phyloP scores from a whole-genome alignment of 2,888 invertebrate genomes.

The Galerucella nymphaeae region DNA sequence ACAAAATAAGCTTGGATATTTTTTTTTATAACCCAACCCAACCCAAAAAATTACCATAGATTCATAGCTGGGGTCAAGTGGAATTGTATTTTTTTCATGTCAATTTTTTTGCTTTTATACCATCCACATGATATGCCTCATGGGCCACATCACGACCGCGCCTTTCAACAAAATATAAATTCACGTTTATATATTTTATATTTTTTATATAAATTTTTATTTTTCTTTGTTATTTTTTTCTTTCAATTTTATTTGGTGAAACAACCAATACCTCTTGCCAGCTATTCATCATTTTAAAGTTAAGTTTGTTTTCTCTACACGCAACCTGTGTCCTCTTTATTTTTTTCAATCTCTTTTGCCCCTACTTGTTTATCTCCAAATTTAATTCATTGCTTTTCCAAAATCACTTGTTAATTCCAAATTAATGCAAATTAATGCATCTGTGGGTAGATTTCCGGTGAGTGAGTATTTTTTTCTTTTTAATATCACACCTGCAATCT shows the following conservation, averaged over 20 bases:
- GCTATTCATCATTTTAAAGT: too few relatives aligned
- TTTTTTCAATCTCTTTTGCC: not conserved
- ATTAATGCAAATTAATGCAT: constrained; percentile 19
- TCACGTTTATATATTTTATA: too few relatives aligned
- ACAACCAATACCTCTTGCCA: too few relatives aligned
- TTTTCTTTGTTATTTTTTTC: too few relatives aligned
- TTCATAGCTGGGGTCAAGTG: not conserved
- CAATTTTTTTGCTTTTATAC: too few relatives aligned
- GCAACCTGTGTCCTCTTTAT: not conserved
- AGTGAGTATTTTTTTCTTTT: constrained; percentile 1
- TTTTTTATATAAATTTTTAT: too few relatives aligned
- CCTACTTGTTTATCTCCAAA: constrained; percentile 10
- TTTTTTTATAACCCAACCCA: constrained; percentile 2
- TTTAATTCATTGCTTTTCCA: constrained; percentile 20
- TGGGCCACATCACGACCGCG: too few relatives aligned
- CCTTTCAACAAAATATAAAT: too few relatives aligned
- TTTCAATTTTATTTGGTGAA: too few relatives aligned
- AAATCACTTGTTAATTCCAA: constrained; percentile 22
- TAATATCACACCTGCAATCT: constrained; percentile 14
- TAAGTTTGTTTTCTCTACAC: too few relatives aligned
- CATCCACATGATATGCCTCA: too few relatives aligned
- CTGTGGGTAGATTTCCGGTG: constrained; percentile 19
- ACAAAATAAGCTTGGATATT: not conserved
- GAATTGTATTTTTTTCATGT: not conserved
- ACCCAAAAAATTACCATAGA: constrained; percentile 12